phyloP scores from a whole-genome alignment of 2,797 vertebrate genomes.

The Buphagus erythrorhynchus region DNA sequence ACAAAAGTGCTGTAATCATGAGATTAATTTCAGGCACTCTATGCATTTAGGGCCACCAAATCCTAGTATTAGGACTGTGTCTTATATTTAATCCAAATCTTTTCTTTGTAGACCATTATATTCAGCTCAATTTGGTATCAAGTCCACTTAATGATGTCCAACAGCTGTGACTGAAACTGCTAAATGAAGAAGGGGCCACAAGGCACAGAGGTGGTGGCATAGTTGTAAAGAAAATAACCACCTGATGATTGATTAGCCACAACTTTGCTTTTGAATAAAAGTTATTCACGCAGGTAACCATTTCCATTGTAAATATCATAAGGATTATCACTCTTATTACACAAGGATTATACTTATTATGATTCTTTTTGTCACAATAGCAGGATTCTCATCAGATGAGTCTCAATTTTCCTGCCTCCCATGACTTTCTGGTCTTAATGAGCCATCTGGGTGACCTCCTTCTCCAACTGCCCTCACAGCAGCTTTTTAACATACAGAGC shows the following conservation, averaged over 20 bases:
- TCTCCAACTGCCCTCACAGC: not conserved
- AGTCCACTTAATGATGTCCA: not conserved
- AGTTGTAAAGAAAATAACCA: not conserved
- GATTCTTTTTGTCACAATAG: not conserved
- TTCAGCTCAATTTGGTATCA: not conserved
- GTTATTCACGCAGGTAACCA: not conserved
- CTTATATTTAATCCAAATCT: not conserved
- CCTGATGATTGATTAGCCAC: not conserved
- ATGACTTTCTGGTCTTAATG: not conserved
- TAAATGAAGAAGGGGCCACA: not conserved
- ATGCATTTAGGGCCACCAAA: not conserved
- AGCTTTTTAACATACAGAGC: not conserved
- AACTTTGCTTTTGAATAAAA: not conserved
- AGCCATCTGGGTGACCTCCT: not conserved
- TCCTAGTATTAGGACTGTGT: not conserved
- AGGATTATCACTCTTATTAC: not conserved
- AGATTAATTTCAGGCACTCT: not conserved
- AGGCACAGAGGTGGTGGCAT: not conserved
- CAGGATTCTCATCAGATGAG: not conserved
- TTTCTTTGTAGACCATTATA: not conserved
- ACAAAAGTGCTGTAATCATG: not conserved
- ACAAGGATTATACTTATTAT: not conserved
- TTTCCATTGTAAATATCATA: not conserved
- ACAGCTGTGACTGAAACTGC: not conserved
- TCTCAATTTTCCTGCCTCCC: not conserved